Base-by-base conservation (phyloP, 37 sponge, comb jelly and placozoan genomes). In the Hexactinellida sp. region DNA sequence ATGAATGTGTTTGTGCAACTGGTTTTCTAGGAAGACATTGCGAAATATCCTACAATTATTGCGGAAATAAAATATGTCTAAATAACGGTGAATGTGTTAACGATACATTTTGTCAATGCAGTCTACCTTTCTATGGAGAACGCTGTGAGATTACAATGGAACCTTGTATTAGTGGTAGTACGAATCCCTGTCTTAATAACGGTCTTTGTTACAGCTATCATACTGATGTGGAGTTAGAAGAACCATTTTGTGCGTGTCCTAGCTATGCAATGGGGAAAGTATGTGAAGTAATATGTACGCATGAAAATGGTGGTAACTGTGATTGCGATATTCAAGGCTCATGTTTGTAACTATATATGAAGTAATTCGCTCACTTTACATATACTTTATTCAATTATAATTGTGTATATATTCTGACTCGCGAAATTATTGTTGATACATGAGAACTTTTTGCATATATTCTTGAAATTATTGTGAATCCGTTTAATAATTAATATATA, bases 161-260 rank as follows among this genome's bases (percentile, higher is more conserved):
- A 63, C 30, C 76, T 63, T 63, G 76, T 63, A 23, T n/a, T 25
- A 28, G 5, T 63, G 34, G 30, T 63, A 10, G 3, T 21, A 32
- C 76, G 3, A n/a, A 63, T 63, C 76, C 76, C 21, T 63, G 76
- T 63, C 76, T 21, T 7, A 63, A 63, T 28, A n/a, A 63, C 13
- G 76, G 76, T 25, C 76, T 63, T 7, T 63, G 76, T n/a, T 63
- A 63, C 13, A 63, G 13, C 21, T 63, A 63, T 23, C 76, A 7
- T 32, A n/a, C 76, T 25, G 28, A 10, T 63, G 34, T 63, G 13
- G 13, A 47, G 52, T 47, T 47, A 16, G 13, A 63, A 3, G 76
- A 63, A 63, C 30, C 76, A n/a, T 63, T 63, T 63, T 63, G 76
- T n/a, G 76, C 76, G 3, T 63, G 76, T 63, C 76, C 76, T 7